phyloP scores from a whole-genome alignment of 2,797 vertebrate species.

The Ateles fusciceps region DNA sequence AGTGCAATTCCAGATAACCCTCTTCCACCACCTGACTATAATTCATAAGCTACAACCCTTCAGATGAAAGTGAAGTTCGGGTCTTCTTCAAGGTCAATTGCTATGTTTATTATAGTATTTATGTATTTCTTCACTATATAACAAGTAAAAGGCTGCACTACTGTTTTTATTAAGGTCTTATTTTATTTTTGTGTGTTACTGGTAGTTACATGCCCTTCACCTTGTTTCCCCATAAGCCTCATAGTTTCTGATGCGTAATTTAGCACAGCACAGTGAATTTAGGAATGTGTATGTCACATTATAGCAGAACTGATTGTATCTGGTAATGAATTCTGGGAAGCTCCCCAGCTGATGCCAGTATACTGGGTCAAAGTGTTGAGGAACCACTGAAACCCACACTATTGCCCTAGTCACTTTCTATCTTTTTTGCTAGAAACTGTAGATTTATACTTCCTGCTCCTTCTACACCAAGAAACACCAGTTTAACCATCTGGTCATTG shows the following conservation, averaged over 20 bases:
- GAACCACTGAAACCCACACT: background rate
- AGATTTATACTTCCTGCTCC: background rate
- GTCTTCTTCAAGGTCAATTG: background rate
- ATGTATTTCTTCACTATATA: background rate
- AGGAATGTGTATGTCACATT: background rate
- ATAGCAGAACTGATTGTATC: background rate
- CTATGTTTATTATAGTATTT: background rate
- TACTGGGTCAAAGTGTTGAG: background rate
- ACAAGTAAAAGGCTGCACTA: background rate
- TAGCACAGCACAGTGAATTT: background rate
- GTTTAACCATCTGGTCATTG: background rate
- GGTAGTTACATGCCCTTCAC: background rate
- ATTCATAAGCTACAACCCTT: background rate
- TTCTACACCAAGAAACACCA: background rate
- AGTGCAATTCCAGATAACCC: background rate
- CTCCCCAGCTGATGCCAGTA: background rate
- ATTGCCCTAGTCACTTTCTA: background rate
- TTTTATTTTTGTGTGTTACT: background rate
- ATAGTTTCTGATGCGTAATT: background rate
- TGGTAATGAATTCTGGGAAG: background rate
- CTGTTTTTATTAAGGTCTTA: background rate
- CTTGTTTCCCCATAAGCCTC: too few relatives aligned
- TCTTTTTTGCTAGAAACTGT: background rate
- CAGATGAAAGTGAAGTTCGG: background rate
- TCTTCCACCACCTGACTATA: background rate